Evolutionary conservation across 1,140 invertebrate genomes (phyloP).

Genomic region (Drosophila malerkotliana): DNA sequence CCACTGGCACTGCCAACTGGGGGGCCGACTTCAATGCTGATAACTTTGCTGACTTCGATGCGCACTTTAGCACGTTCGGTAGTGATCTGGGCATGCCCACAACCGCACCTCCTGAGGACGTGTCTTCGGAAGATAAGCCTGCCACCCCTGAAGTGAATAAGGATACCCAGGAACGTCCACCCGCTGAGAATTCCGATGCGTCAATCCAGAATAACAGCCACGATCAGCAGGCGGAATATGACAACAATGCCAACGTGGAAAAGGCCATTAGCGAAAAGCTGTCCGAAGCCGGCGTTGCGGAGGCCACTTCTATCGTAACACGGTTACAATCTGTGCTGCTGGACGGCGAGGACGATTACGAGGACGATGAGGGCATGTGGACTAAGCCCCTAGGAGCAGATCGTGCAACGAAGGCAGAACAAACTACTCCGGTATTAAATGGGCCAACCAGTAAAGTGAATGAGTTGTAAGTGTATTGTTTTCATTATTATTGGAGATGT

Average conservation of each 20-base stretch:
- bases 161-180: conserved; percentile 6
- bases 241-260: conserved; percentile 82
- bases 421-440: conserved; percentile 49
- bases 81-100: conserved; percentile 68
- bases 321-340: conserved; percentile 73
- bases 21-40: conserved; percentile 63
- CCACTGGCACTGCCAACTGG: conserved; percentile 63
- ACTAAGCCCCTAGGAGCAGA: conserved; percentile 72
- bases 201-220: conserved; percentile 20
- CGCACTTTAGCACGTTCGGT: conserved; percentile 74
- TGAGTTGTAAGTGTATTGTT: conserved; percentile 61
- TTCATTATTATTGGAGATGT: no score
- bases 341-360: conserved; percentile 76
- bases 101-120: conserved; percentile 11
- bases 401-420: conserved; percentile 27
- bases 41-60: conserved; percentile 82
- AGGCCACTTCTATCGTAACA: conserved; percentile 60
- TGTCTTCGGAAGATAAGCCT: neutral
- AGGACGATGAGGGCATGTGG: conserved; percentile 82
- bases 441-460: conserved; percentile 61
- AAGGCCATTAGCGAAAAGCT: conserved; percentile 64
- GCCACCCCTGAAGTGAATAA: neutral
- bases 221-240: conserved; percentile 69
- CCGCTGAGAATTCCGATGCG: neutral
- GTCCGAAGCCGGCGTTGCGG: conserved; percentile 36